These are phyloP conservation scores for Cheumatopsyche charites DNA, from an alignment of 1,140 invertebrate genomes.

Conservation along the genomic window DNA sequence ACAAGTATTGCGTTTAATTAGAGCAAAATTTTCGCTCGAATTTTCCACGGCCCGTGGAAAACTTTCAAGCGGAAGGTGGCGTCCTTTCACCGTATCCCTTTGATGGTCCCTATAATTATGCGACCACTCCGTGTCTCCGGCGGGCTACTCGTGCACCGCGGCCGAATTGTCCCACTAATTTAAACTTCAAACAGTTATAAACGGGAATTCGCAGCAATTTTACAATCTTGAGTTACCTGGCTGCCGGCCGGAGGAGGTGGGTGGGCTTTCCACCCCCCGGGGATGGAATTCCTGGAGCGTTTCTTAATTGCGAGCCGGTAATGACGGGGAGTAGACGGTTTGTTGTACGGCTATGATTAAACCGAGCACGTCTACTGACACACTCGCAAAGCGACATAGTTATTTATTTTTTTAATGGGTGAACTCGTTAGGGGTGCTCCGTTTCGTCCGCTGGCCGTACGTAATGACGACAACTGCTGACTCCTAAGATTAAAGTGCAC, in stretches of 20 bases:
- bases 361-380: slow-evolving; percentile 36
- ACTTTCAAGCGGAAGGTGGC: slow-evolving; percentile 20
- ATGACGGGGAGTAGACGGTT: slow-evolving; percentile 40
- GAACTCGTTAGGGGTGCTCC: too few species aligned
- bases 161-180: slow-evolving; percentile 44
- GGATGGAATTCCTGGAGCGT: slow-evolving; percentile 44
- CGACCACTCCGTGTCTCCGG: slow-evolving; percentile 18
- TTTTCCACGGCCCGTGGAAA: background rate
- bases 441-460: too few species aligned
- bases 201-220: slow-evolving; percentile 43
- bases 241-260: background rate
- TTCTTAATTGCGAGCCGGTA: slow-evolving; percentile 48
- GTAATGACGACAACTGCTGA: too few species aligned
- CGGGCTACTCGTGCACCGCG: slow-evolving; percentile 29
- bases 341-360: slow-evolving; percentile 40
- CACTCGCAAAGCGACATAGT: background rate
- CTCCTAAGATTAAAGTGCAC: too few species aligned
- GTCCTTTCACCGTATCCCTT: slow-evolving; percentile 33
- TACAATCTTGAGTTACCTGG: slow-evolving; percentile 44
- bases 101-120: slow-evolving; percentile 38
- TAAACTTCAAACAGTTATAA: slow-evolving; percentile 44
- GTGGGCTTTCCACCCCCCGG: background rate
- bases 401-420: slow-evolving; percentile 6
- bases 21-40: background rate
- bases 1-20: too few species aligned